These are phyloP conservation scores for Crocodylus rhombifer DNA, from an alignment of 2,797 vertebrate genomes.

Conservation along the genomic window DNA sequence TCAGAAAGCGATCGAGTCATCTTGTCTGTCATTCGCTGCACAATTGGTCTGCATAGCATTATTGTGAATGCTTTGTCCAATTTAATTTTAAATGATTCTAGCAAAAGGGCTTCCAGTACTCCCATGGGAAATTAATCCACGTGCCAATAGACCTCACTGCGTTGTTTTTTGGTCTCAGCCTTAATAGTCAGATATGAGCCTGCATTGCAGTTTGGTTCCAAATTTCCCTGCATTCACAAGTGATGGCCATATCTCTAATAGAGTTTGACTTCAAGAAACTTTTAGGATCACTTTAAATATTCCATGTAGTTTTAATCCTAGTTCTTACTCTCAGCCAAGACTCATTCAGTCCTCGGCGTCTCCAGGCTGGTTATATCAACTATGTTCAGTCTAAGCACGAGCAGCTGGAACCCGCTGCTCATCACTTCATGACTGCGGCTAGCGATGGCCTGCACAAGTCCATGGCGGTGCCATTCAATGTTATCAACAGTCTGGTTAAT, in stretches of 20 bases:
- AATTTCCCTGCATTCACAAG: conserved; percentile 18
- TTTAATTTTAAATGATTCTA: conserved; percentile 80
- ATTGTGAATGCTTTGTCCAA: conserved; percentile 81
- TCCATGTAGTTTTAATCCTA: conserved; percentile 37
- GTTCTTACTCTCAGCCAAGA: conserved; percentile 33
- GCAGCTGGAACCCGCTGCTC: conserved; percentile 71
- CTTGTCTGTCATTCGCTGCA: conserved; percentile 73
- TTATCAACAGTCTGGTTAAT: conserved; percentile 82
- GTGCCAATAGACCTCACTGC: conserved; percentile 73
- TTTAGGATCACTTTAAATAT: conserved; percentile 6
- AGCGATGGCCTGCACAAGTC: conserved; percentile 82
- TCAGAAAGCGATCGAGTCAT: conserved; percentile 65
- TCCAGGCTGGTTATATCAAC: conserved; percentile 79
- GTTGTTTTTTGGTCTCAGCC: background rate
- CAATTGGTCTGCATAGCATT: conserved; percentile 76
- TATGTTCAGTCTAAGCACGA: conserved; percentile 77
- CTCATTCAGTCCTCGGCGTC: conserved; percentile 80
- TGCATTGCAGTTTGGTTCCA: conserved; percentile 3
- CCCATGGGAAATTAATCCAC: conserved; percentile 69
- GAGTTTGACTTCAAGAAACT: conserved; percentile 48
- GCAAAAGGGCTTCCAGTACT: conserved; percentile 70
- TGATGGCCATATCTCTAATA: background rate
- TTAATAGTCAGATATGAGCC: background rate
- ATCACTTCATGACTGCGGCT: conserved; percentile 79
- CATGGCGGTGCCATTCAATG: conserved; percentile 76